Base-by-base conservation (phyloP, 2,113 vertebrate species). In the Redunca redunca region DNA sequence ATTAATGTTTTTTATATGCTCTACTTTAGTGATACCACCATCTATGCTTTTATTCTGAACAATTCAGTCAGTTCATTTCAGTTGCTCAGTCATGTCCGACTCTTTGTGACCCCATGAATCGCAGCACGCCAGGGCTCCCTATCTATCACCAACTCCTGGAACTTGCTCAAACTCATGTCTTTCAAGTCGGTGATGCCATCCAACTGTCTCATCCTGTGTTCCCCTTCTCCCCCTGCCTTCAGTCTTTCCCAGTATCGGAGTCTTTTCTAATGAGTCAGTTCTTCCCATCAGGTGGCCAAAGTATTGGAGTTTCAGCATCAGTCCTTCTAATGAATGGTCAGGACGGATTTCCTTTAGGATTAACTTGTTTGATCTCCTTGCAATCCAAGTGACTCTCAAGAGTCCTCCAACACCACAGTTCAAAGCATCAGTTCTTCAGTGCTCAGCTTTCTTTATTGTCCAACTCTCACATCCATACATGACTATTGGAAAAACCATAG, bases 171-270 rank as follows among this genome's bases (percentile, higher is more conserved):
- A 67, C 33, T 67, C 62, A n/a, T 67, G 33, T 67, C 16, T 67
- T n/a, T 67, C 62, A n/a, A n/a, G 62, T 67, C 2, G 2, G 33
- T 67, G 33, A 67, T 67, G 62, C 62, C 33, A n/a, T 67, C 16
- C 62, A 67, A 67, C 33, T 19, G 16, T 67, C 62, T 67, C 62
- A 67, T n/a, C 33, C 62, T 67, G 62, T n/a, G 0, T 0, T n/a
- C 33, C 62, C 33, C 4, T 67, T 67, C 16, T 67, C 62, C 16
- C 2, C 16, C 33, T 10, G 8, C 62, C 16, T n/a, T 67, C 7
- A 67, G 4, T 67, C 33, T 67, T 67, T 67, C 62, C 62, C 62
- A n/a, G 16, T 19, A 67, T 67, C 33, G 19, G 7, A 67, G 62
- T n/a, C 16, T n/a, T 67, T 67, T 19, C 62, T n/a, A n/a, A 67